Percentiles rank a stretch among this genome's conserved stretches.
Evolutionary conservation across 2,113 vertebrate species (phyloP).

Genomic region (Aptenodytes patagonicus): DNA sequence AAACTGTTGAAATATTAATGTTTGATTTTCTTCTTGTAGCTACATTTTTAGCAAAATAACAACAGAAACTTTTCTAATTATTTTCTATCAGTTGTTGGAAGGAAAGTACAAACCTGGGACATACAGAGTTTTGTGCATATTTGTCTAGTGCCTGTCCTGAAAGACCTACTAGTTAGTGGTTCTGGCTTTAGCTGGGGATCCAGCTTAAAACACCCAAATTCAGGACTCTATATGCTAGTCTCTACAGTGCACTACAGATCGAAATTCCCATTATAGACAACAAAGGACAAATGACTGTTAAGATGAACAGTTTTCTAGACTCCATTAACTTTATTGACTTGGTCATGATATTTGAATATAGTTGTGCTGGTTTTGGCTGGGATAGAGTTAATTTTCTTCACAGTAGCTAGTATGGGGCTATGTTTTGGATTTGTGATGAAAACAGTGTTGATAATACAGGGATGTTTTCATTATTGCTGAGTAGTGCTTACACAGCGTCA

Average conservation of each 20-base stretch:
- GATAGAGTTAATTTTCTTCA: no score
- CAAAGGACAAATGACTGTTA: not conserved
- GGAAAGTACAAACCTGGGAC: not conserved
- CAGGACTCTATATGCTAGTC: not conserved
- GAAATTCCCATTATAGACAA: not conserved
- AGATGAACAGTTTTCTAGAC: not conserved
- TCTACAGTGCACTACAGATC: not conserved
- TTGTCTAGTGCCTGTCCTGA: not conserved
- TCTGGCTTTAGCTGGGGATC: not conserved
- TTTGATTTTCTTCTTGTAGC: not conserved
- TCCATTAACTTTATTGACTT: not conserved
- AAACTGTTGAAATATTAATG: not conserved
- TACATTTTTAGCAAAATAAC: not conserved
- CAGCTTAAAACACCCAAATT: not conserved
- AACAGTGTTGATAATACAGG: no score
- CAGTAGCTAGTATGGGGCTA: no score
- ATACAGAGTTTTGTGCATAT: not conserved
- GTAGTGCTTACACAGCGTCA: no score
- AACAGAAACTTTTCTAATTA: fast-evolving
- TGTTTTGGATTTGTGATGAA: no score
- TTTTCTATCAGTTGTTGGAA: not conserved
- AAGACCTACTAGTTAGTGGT: not conserved
- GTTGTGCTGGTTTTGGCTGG: no score
- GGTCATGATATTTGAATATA: not conserved
- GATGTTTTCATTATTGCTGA: no score